Conservation (phyloP, 2,888 invertebrate genomes). For the Chrysina gloriosa region DNA sequence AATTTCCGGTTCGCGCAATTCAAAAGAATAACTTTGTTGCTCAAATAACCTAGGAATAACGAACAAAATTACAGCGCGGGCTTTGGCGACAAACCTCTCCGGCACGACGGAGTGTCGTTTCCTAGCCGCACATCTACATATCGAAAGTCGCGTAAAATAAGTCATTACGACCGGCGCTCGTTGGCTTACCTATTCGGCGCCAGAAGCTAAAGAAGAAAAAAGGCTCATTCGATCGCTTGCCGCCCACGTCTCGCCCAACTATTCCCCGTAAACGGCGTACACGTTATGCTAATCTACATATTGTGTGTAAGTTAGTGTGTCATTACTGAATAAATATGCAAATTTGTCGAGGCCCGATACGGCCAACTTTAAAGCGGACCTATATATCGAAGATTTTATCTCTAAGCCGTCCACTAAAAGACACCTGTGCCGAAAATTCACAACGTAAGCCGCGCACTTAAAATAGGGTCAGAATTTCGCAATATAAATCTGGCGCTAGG, state of each 20-base stretch:
- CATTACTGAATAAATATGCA: slow-evolving; percentile 48
- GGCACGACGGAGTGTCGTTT: no score
- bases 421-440: slow-evolving; percentile 39
- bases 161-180: background rate
- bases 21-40: no score
- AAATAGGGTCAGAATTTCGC: slow-evolving; percentile 35
- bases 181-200: background rate
- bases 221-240: background rate
- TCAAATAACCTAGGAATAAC: no score
- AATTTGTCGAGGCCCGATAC: slow-evolving; percentile 41
- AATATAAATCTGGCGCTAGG: slow-evolving; percentile 29
- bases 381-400: slow-evolving; percentile 46
- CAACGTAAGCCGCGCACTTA: slow-evolving; percentile 18
- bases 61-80: no score
- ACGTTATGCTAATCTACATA: slow-evolving; percentile 36
- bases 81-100: no score
- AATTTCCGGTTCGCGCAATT: no score
- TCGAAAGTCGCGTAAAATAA: background rate
- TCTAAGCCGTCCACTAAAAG: slow-evolving; percentile 37
- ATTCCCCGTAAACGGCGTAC: background rate
- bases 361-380: slow-evolving; percentile 42
- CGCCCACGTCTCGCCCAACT: background rate
- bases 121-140: no score
- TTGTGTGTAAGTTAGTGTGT: slow-evolving; percentile 46
- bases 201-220: background rate